These are phyloP conservation scores for Menidia menidia DNA, from an alignment of 2,797 vertebrate genomes.

Conservation along the genomic window DNA sequence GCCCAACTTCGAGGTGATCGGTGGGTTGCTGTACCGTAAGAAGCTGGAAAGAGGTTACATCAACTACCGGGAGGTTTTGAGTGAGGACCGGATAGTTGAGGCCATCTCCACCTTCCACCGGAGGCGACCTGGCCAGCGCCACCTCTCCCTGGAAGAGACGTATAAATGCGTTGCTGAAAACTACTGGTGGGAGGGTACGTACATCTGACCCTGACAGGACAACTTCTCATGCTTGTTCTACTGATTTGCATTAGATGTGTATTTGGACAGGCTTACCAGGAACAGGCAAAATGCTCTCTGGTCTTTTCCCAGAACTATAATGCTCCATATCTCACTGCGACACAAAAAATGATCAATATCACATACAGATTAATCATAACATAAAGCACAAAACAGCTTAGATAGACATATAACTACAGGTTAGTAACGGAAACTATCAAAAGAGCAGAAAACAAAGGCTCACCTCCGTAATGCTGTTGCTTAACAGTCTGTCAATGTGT, in stretches of 20 bases:
- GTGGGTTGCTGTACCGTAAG: constrained; percentile 83
- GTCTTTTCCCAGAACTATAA: background rate
- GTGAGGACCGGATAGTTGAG: constrained; percentile 76
- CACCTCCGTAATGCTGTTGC: background rate
- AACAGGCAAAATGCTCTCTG: background rate
- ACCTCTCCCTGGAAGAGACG: constrained; percentile 86
- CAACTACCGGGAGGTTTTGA: constrained; percentile 86
- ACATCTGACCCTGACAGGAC: constrained; percentile 4
- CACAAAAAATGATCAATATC: background rate
- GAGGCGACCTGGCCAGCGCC: constrained; percentile 71
- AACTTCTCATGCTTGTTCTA: background rate
- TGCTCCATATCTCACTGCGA: background rate
- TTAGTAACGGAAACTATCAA: no score
- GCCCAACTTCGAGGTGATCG: constrained; percentile 82
- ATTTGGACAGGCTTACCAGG: background rate
- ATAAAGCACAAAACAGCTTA: background rate
- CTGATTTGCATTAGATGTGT: background rate
- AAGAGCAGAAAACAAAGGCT: background rate
- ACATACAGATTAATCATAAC: background rate
- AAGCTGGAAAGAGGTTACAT: constrained; percentile 84
- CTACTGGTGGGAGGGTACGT: constrained; percentile 90
- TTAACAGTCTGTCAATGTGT: background rate
- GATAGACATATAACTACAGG: background rate
- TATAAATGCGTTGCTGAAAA: constrained; percentile 88
- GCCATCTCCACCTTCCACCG: constrained; percentile 82